Base-by-base conservation (phyloP, 2,888 invertebrate species). In the Andricus quercusramuli region DNA sequence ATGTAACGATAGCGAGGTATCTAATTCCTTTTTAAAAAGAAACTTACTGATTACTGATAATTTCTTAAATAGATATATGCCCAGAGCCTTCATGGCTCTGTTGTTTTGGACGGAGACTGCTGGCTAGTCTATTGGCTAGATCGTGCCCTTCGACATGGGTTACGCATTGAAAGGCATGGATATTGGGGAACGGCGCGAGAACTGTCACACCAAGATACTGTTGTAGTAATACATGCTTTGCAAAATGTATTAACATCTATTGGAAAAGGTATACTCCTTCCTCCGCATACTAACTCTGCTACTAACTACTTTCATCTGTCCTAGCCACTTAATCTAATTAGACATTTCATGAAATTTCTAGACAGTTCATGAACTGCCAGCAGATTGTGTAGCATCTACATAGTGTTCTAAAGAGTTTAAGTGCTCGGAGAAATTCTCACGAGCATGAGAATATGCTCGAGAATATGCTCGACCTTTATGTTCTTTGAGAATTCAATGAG, bases 121-220 rank as follows among this genome's bases (percentile, higher is more conserved):
- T 93, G 93, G 93, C 87, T 93, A 81, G 92, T 93, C 59, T 92
- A 93, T 82, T 92, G 92, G 91, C 82, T 93, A 82, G 93, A 93
- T 84, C 85, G 92, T 81, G 92, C 92, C 44, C 82, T 93, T n/a
- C 88, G 93, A 25, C 92, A 93, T 83, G 93, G 93, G 41, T 81
- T 93, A 68, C 90, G 92, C 22, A 87, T 92, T 80, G 92, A 91
- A 79, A 89, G 92, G 78, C 91, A 93, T 86, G 94, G 94, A 64
- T 94, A 94, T 88, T 94, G 94, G 94, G 93, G 93, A 56, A 93
- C 94, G 65, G 94, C 93, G 15, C 91, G 93, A 80, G 94, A 94
- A 86, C 93, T 94, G 79, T 94, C 94, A 62, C 94, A 94, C 85
- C 94, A 93, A 84, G 93, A 93, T 66, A 93, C 93, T 6, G 90